Base-by-base conservation (phyloP, 1,140 invertebrate species). In the Listronotus oregonensis region DNA sequence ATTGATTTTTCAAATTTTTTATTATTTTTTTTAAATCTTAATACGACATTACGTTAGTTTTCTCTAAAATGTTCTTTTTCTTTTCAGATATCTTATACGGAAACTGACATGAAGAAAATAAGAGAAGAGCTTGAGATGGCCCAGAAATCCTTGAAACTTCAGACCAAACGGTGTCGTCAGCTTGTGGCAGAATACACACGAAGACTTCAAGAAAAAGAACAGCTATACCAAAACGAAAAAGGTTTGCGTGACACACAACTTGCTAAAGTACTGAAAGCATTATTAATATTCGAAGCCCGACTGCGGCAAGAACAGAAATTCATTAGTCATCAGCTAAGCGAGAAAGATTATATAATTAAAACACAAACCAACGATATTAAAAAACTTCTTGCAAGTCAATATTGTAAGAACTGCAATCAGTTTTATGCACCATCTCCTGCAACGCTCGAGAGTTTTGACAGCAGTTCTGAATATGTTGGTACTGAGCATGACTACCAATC, bases 291-390 rank as follows among this genome's bases (percentile, higher is more conserved):
- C 12, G 89, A 92, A 73, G 86, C 88, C 0, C 80, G 87, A n/a
- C 77, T 91, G 3, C 84, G 85, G n/a, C 84, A 87, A 71, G 90
- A 92, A 75, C 89, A 91, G 72, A 87, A 88, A 71, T 85, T 84
- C 67, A 90, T 92, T 42, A 83, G 84, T 37, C 84, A 85, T 42
- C 82, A 87, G 52, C 80, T 92, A 3, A 82, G 83, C 40, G 87
- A 89, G 70, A 89, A 89, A 73, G 89, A 90, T 73, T 85, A 83
- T 71, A 83, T 89, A 15, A 90, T 91, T 31, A 83, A 84, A 64
- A 82, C 84, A 55, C 90, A 91, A 73, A 85, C 86, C 71, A 80
- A 85, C 57, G 87, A 91, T 73, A 90, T 91, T 51, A 80, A 83
- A 8, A 85, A 83, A 73, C 79, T 90, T 10, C 57, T 77, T 17